Evolutionary conservation across 2,113 vertebrate species (phyloP).

Genomic region (Peromyscus californicus): DNA sequence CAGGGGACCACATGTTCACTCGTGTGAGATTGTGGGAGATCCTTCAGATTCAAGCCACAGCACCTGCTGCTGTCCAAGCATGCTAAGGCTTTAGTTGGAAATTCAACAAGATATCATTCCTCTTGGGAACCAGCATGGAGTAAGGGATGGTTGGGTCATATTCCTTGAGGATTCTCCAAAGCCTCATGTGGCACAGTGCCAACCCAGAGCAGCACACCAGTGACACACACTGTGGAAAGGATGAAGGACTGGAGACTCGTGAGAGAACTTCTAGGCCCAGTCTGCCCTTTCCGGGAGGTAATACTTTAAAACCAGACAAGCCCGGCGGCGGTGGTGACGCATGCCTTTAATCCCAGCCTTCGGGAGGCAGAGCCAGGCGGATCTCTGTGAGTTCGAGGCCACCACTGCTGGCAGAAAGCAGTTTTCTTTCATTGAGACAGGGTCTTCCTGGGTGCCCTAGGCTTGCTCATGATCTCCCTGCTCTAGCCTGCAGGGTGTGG

Average conservation of each 20-base stretch:
- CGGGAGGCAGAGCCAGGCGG: too few species aligned
- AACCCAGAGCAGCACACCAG: neutral
- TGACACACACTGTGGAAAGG: neutral
- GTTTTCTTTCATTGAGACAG: neutral
- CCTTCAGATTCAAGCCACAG: neutral
- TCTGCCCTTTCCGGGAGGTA: neutral
- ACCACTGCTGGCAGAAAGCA: neutral
- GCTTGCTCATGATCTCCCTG: neutral
- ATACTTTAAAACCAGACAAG: conserved; percentile 17
- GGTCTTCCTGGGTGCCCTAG: neutral
- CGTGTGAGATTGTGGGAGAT: too few species aligned
- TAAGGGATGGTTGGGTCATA: neutral
- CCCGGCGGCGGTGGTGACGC: too few species aligned
- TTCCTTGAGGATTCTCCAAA: neutral
- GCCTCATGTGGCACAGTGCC: neutral
- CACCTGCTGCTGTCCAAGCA: neutral
- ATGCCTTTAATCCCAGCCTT: too few species aligned
- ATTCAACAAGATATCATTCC: neutral
- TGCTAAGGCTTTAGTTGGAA: conserved; percentile 26
- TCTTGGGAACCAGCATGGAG: neutral
- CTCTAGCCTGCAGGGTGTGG: neutral
- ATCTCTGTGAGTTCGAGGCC: too few species aligned
- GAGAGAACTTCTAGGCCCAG: neutral
- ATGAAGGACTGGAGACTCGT: neutral
- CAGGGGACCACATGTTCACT: too few species aligned